phyloP scores from a whole-genome alignment of 2,888 invertebrate genomes.

The Eupeodes luniger region DNA sequence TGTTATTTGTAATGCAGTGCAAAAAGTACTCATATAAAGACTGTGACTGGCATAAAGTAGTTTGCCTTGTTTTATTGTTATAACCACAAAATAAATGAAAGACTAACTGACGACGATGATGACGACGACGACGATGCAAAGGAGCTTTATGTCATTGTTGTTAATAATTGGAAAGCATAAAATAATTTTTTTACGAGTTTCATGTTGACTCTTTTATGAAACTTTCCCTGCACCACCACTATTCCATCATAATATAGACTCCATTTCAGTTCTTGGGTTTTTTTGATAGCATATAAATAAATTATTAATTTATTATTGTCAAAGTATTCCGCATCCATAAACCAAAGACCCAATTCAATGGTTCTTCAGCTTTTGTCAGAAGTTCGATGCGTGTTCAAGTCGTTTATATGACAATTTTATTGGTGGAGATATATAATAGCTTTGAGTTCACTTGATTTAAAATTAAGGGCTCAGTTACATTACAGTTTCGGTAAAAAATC shows the following conservation, averaged over 20 bases:
- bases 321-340: not conserved
- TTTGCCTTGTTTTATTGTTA: conserved; percentile 58
- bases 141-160: conserved; percentile 18
- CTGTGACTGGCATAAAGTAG: conserved; percentile 44
- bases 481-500: conserved; percentile 32
- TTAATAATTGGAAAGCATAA: conserved; percentile 20
- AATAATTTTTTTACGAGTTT: conserved; percentile 44
- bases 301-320: not conserved
- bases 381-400: not conserved
- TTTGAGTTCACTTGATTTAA: conserved; percentile 1
- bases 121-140: not conserved
- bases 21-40: not conserved
- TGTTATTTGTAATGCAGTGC: not conserved
- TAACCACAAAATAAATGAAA: not conserved
- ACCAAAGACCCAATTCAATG: too few species aligned
- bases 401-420: conserved; percentile 58
- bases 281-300: conserved; percentile 14
- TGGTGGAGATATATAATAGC: conserved; percentile 14
- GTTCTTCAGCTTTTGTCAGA: too few species aligned
- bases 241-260: not conserved
- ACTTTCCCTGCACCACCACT: not conserved
- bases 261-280: not conserved
- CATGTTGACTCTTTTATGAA: conserved; percentile 1
- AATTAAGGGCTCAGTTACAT: not conserved
- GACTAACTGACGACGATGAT: not conserved